Evolutionary conservation across 2,113 vertebrate genomes (phyloP).

Genomic region (cattle (Bos taurus)): DNA sequence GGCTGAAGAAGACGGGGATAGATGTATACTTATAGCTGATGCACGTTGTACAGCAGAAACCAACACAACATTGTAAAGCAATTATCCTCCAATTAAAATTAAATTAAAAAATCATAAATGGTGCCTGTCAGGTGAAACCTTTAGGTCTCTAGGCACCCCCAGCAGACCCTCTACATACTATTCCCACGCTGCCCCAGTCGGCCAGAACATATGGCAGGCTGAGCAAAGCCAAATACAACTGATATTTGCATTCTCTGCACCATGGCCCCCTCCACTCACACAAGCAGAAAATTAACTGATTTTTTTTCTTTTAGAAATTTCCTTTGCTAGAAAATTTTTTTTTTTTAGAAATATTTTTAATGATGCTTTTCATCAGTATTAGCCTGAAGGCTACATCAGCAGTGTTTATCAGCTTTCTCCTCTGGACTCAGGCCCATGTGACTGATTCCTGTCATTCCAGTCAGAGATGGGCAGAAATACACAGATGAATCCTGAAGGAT

Average conservation of each 20-base stretch:
- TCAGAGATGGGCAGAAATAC: constrained; percentile 45
- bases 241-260: constrained; percentile 41
- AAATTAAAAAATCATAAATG: background rate
- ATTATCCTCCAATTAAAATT: background rate
- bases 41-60: background rate
- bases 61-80: background rate
- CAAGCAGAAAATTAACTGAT: constrained; percentile 26
- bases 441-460: constrained; percentile 32
- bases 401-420: background rate
- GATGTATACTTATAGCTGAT: background rate
- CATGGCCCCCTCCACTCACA: background rate
- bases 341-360: constrained; percentile 19
- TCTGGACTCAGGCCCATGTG: background rate
- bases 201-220: background rate
- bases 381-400: background rate
- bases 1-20: background rate
- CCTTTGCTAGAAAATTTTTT: background rate
- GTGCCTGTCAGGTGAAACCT: background rate
- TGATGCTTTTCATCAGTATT: constrained; percentile 36
- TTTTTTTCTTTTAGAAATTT: constrained; percentile 21
- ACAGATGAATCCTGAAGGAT: constrained; percentile 61
- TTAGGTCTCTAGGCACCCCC: background rate
- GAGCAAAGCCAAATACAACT: constrained; percentile 36
- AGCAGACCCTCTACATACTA: background rate
- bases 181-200: too few relatives aligned